A percentile compares a stretch with the other conserved stretches of the same genome.
phyloP scores from a whole-genome alignment of 2,888 invertebrate species.

The Leistus spinibarbis region DNA sequence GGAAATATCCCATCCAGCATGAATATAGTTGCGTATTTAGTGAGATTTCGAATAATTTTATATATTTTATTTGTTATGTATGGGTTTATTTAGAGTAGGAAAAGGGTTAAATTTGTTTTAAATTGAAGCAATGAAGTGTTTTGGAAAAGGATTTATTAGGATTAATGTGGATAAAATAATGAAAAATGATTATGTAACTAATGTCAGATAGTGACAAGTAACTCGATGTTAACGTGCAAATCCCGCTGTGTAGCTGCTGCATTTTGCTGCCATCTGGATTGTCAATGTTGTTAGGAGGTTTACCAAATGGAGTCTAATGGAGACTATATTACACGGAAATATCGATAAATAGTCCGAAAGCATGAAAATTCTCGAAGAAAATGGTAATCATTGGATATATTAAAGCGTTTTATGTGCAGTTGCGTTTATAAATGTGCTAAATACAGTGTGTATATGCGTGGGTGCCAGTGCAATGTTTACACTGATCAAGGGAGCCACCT shows the following conservation, averaged over 20 bases:
- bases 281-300: slow-evolving; percentile 77
- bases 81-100: neutral
- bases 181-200: slow-evolving; percentile 1
- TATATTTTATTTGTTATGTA: neutral
- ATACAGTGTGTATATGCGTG: slow-evolving; percentile 51
- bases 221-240: neutral
- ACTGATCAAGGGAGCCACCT: slow-evolving; percentile 60
- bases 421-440: slow-evolving; percentile 50
- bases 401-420: slow-evolving; percentile 47
- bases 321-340: slow-evolving; percentile 69
- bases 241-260: slow-evolving; percentile 46
- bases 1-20: neutral
- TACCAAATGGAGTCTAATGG: slow-evolving; percentile 67
- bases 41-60: neutral
- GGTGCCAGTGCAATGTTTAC: slow-evolving; percentile 57
- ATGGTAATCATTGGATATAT: slow-evolving; percentile 56
- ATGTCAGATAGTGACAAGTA: neutral
- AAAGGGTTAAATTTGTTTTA: neutral
- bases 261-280: slow-evolving; percentile 78
- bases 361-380: slow-evolving; percentile 57
- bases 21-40: neutral
- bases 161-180: neutral
- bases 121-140: neutral
- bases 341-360: slow-evolving; percentile 62
- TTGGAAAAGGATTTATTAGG: neutral